A percentile compares a stretch with the other conserved stretches of the same genome.
Conservation (phyloP, 2,113 vertebrate species). For the Seriola quinqueradiata region DNA sequence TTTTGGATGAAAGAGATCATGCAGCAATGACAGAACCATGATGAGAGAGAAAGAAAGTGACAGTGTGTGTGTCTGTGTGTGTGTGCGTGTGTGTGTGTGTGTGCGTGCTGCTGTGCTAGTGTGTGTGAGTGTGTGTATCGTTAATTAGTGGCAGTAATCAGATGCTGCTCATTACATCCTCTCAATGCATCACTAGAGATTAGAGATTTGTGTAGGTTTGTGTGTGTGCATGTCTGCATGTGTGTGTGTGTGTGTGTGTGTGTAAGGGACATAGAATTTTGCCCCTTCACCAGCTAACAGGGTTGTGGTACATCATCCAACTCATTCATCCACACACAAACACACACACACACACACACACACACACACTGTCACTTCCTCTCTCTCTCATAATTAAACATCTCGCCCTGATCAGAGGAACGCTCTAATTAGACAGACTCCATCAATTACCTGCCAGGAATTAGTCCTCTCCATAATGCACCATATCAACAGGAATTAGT, state of each 20-base stretch:
- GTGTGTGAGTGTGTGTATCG: slow-evolving; percentile 65
- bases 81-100: slow-evolving; percentile 23
- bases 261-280: neutral
- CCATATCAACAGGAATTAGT: neutral
- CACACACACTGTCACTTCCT: no score
- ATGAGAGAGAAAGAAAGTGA: slow-evolving; percentile 25
- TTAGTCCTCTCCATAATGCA: slow-evolving; percentile 28
- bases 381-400: slow-evolving; percentile 82
- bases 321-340: neutral
- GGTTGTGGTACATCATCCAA: no score
- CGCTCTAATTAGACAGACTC: slow-evolving; percentile 80
- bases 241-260: slow-evolving; percentile 4
- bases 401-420: slow-evolving; percentile 60
- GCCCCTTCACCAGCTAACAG: no score
- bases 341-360: no score
- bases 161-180: slow-evolving; percentile 90
- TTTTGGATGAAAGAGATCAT: slow-evolving; percentile 87
- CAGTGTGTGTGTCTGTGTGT: slow-evolving; percentile 13
- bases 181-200: slow-evolving; percentile 54
- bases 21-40: slow-evolving; percentile 92
- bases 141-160: slow-evolving; percentile 94
- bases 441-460: slow-evolving; percentile 50
- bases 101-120: slow-evolving; percentile 16
- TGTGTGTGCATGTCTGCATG: slow-evolving; percentile 60
- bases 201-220: slow-evolving; percentile 45